phyloP scores from a whole-genome alignment of 2,888 invertebrate genomes.

The Muscina levida region DNA sequence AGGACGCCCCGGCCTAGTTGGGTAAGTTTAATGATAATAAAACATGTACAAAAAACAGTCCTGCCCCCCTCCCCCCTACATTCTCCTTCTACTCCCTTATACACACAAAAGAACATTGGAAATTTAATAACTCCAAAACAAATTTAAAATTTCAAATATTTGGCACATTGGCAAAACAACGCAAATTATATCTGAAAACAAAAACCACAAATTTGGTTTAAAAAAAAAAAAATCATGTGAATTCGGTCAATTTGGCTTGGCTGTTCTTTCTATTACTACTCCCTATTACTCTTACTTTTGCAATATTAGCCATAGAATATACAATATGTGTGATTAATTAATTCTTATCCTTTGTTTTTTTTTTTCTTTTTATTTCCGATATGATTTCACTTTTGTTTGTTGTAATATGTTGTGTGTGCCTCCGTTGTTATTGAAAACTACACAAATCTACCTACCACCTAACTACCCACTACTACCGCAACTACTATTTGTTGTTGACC shows the following conservation, averaged over 20 bases:
- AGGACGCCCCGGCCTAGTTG: conserved; percentile 85
- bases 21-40: conserved; percentile 81
- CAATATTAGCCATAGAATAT: conserved; percentile 35
- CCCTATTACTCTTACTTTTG: not conserved
- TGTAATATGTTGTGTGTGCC: not conserved
- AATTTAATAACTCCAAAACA: not conserved
- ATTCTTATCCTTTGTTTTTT: conserved; percentile 59
- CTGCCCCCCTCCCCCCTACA: too few species aligned
- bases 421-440: conserved; percentile 32
- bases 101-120: not conserved
- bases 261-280: conserved; percentile 17
- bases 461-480: conserved; percentile 50
- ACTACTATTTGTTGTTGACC: conserved; percentile 39
- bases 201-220: conserved; percentile 39
- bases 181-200: conserved; percentile 29
- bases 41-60: too few species aligned
- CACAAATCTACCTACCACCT: conserved; percentile 50
- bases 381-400: conserved; percentile 34
- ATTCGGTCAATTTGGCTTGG: conserved; percentile 18
- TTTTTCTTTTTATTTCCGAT: conserved; percentile 50
- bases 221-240: not conserved
- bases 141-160: conserved; percentile 37
- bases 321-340: too few species aligned
- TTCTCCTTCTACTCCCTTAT: not conserved
- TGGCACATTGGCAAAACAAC: conserved; percentile 45